Percentiles rank a stretch among this genome's conserved stretches.
Evolutionary conservation across 2,113 vertebrate genomes (phyloP).

Genomic region (Vanacampus margaritifer): DNA sequence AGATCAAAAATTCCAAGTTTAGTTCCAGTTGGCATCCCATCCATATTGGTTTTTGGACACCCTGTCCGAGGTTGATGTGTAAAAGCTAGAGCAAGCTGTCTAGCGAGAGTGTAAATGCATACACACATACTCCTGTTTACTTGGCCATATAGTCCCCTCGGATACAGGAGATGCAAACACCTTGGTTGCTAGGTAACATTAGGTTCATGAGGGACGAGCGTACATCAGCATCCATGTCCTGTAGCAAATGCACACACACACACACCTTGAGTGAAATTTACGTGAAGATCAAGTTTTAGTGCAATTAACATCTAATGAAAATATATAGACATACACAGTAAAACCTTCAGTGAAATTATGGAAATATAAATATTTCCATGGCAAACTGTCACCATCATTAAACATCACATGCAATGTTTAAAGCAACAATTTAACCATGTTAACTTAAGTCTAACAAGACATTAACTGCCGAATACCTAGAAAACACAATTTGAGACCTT

Average conservation of each 20-base stretch:
- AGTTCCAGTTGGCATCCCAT: neutral
- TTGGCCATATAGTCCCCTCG: slow-evolving; percentile 34
- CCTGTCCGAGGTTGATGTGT: neutral
- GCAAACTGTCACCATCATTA: neutral
- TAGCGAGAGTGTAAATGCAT: slow-evolving; percentile 3
- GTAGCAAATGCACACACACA: slow-evolving; percentile 3
- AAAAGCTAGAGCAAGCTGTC: neutral
- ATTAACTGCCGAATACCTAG: no score
- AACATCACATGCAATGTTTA: no score
- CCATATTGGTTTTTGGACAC: neutral
- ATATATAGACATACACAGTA: neutral
- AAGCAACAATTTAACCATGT: no score
- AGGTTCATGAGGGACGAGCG: slow-evolving; percentile 20
- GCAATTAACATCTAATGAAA: neutral
- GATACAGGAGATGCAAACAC: slow-evolving; percentile 35
- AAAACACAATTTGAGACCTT: no score
- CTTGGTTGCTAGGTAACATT: slow-evolving; percentile 52
- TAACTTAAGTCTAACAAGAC: no score
- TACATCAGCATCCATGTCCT: slow-evolving; percentile 13
- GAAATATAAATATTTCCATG: neutral
- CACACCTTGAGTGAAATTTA: slow-evolving; percentile 10
- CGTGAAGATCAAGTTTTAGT: neutral
- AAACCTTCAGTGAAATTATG: neutral
- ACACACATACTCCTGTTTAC: slow-evolving; percentile 54
- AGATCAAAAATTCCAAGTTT: slow-evolving; percentile 2